phyloP scores from a whole-genome alignment of 2,888 invertebrate species.

The Tipula vernalis region DNA sequence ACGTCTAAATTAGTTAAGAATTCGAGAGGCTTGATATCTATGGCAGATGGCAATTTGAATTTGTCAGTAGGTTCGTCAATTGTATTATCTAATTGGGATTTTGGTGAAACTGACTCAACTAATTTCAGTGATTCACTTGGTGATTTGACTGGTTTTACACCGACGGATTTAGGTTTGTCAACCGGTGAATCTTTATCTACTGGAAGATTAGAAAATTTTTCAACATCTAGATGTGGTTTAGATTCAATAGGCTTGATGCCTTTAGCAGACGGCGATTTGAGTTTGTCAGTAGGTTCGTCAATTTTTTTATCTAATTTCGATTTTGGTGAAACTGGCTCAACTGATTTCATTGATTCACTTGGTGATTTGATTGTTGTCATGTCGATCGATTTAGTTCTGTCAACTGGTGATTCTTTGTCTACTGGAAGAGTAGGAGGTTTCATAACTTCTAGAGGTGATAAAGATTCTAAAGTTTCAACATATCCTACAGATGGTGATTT shows the following conservation, averaged over 20 bases:
- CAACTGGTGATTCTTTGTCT: background rate
- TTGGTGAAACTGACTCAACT: too few species aligned
- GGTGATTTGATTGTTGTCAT: background rate
- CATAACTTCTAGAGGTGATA: background rate
- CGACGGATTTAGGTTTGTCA: too few species aligned
- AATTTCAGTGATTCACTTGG: too few species aligned
- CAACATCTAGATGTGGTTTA: too few species aligned
- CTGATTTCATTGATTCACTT: background rate
- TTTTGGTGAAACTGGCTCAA: background rate
- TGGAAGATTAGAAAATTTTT: too few species aligned
- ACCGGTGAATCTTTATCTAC: too few species aligned
- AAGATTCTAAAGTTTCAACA: background rate
- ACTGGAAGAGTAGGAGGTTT: background rate
- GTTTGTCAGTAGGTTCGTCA: slow-evolving; percentile 7
- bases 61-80: too few species aligned
- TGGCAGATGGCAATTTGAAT: too few species aligned
- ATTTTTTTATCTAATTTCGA: background rate
- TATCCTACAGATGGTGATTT: background rate
- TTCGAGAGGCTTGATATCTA: too few species aligned
- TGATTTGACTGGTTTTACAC: too few species aligned
- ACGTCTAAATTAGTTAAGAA: too few species aligned
- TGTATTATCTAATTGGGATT: too few species aligned
- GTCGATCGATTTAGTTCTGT: background rate
- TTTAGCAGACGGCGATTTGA: background rate
- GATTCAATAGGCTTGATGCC: background rate